Conservation (phyloP, 2,888 invertebrate genomes). For the Noctua fimbriata region DNA sequence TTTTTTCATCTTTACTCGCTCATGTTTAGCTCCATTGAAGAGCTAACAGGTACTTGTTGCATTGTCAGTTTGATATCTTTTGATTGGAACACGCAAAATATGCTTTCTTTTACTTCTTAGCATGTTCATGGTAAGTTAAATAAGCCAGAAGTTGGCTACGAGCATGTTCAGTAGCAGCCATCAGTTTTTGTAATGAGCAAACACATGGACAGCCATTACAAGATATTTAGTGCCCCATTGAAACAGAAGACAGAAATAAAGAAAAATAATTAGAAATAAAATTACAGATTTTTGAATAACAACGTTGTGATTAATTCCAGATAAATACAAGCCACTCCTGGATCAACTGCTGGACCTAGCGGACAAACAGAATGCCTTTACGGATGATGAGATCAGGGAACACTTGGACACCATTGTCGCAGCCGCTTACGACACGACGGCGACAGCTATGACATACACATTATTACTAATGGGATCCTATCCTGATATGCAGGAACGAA, state of each 20-base stretch:
- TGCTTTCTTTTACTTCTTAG: too few species aligned
- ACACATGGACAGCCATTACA: neutral
- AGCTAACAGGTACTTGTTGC: too few species aligned
- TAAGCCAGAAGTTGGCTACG: too few species aligned
- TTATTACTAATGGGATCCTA: constrained; percentile 37
- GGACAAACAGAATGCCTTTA: constrained; percentile 12
- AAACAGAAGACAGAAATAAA: neutral
- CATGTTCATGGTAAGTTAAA: too few species aligned
- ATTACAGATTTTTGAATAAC: neutral
- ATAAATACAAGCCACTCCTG: constrained; percentile 41
- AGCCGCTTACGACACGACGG: constrained; percentile 41
- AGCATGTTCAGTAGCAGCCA: too few species aligned
- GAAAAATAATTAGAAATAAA: neutral
- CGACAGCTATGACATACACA: constrained; percentile 10
- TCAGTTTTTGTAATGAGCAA: neutral
- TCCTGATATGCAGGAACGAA: constrained; percentile 41
- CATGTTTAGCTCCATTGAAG: too few species aligned
- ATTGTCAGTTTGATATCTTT: too few species aligned
- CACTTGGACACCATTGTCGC: constrained; percentile 47
- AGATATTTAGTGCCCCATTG: neutral
- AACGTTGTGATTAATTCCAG: constrained; percentile 19
- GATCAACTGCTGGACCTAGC: constrained; percentile 41
- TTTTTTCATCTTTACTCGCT: too few species aligned
- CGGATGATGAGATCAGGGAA: constrained; percentile 43
- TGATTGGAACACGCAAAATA: too few species aligned